Evolutionary conservation across 2,888 invertebrate genomes (phyloP).

Genomic region (Neria commutata): DNA sequence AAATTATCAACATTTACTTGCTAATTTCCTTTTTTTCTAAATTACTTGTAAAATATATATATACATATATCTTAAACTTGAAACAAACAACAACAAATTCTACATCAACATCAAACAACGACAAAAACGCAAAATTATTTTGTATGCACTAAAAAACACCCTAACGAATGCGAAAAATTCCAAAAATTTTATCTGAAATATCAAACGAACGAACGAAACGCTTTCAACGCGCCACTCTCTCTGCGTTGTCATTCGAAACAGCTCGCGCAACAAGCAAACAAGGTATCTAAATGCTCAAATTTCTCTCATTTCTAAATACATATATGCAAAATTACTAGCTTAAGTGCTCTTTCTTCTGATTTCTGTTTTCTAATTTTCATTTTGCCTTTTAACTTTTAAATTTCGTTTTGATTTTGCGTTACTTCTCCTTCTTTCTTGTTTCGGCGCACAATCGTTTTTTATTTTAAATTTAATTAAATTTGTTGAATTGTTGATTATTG

Average conservation of each 20-base stretch:
- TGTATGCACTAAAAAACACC: not conserved
- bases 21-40: constrained; percentile 15
- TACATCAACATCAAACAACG: constrained; percentile 36
- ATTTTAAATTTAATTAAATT: constrained; percentile 11
- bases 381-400: not conserved
- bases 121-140: constrained; percentile 32
- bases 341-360: constrained; percentile 18
- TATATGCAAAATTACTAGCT: constrained; percentile 33
- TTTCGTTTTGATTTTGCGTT: not conserved
- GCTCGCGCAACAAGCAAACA: constrained; percentile 62
- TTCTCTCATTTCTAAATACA: constrained; percentile 41
- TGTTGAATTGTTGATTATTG: not conserved
- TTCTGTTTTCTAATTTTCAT: not conserved
- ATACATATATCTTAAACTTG: constrained; percentile 40
- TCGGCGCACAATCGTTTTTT: no score
- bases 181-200: constrained; percentile 9
- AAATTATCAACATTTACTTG: constrained; percentile 36
- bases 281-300: constrained; percentile 51
- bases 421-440: constrained; percentile 14
- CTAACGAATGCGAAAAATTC: constrained; percentile 15
- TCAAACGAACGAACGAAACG: not conserved
- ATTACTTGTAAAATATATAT: constrained; percentile 32
- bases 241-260: constrained; percentile 41
- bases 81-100: constrained; percentile 36
- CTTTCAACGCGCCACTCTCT: constrained; percentile 27